phyloP scores from a whole-genome alignment of 1,140 invertebrate genomes.

The Neodiprion pinetum region DNA sequence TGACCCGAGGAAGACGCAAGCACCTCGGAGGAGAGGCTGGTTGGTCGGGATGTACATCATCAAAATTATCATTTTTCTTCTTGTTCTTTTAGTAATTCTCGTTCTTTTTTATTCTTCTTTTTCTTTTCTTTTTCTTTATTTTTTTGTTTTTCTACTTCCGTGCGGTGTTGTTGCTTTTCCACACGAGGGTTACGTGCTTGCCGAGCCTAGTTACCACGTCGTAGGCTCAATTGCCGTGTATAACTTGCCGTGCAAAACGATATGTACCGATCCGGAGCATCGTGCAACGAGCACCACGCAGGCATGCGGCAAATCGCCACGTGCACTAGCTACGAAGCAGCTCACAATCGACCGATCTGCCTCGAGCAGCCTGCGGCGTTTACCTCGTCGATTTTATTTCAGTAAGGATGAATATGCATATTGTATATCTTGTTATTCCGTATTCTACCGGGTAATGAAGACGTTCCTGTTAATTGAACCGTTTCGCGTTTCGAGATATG shows the following conservation, averaged over 20 bases:
- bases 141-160: background rate
- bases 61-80: slow-evolving; percentile 9
- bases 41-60: slow-evolving; percentile 21
- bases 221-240: background rate
- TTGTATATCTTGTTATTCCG: too few species aligned
- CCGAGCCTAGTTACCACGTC: background rate
- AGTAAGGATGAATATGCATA: too few species aligned
- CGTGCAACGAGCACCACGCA: too few species aligned
- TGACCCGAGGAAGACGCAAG: slow-evolving; percentile 34
- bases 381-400: too few species aligned
- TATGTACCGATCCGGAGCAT: background rate
- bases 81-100: background rate
- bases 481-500: too few species aligned
- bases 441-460: too few species aligned
- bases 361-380: too few species aligned
- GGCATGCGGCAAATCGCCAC: background rate
- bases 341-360: too few species aligned
- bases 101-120: background rate
- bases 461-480: too few species aligned
- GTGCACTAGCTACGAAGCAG: background rate
- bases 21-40: slow-evolving; percentile 18
- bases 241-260: background rate
- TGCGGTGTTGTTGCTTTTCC: background rate
- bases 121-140: background rate
- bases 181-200: background rate